Base-by-base conservation (phyloP, 1,140 invertebrate genomes). In the Heterodera schachtii region DNA sequence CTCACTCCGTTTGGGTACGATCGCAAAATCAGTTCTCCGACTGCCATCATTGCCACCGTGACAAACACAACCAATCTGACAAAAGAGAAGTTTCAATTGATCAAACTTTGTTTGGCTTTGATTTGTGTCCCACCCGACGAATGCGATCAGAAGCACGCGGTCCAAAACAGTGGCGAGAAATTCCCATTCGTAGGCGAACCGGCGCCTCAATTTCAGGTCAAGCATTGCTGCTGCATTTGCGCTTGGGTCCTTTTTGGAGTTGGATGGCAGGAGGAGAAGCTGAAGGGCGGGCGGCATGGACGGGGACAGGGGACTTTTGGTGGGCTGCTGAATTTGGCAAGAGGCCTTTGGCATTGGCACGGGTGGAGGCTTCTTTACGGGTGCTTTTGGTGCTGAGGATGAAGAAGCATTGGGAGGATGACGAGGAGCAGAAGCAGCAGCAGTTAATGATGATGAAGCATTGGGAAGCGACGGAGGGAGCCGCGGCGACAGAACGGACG, bases 111-210 rank as follows among this genome's bases (percentile, higher is more conserved):
- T 47, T 47, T 77, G 46, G n/a, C 47, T 31, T 31, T 31, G 31
- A 31, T 31, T 31, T 31, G 31, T 31, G 31, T 31, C 31, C 1
- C 49, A 80, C 75, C 81, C 82, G 21, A 86, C 86, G 76, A 89
- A 89, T 1, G 90, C 71, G 44, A 89, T 89, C 16, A 89, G 79
- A 11, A 89, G 76, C 11, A 90, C 82, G 73, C 88, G 85, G 75
- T 89, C 88, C 44, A 89, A 81, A 3, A 89, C 89, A 9, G 89
- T 84, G 19, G 88, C 88, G 19, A 89, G 80, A 60, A 86, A 89
- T 77, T 89, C 88, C 88, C 88, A 89, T 85, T 89, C 88, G 78
- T 90, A 81, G 16, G 89, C 88, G 80, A 89, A 89, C 73, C 89
- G 67, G 16, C 85, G 82, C 6, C 86, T 70, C 49, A 86, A 77